Base-by-base conservation (phyloP, 2,888 invertebrate genomes). In the Cheilosia soror region DNA sequence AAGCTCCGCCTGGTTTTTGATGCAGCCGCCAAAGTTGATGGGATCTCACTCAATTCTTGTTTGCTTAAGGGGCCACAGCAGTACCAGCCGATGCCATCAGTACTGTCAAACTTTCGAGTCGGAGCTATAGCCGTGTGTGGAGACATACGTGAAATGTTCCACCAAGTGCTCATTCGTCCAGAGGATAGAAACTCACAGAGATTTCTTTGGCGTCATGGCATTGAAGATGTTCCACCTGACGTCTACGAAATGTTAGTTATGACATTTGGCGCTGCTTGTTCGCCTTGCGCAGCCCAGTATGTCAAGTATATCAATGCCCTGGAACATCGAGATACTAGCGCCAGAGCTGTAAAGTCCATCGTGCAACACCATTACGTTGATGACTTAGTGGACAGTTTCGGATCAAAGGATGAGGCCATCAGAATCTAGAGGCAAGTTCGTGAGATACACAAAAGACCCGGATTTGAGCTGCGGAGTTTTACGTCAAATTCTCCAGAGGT, bases 31-130 rank as follows among this genome's bases (percentile, higher is more conserved):
- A 87, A 73, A 29, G 87, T 76, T 3, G 37, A 88, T 15, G 90
- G 89, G 5, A 42, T 87, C 2, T 88, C 87, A n/a, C 68, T 90
- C 20, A 90, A 90, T 73, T 88, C 88, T 20, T 33, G 80, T 9
- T 68, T 91, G 9, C 65, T 90, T 4, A 85, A 87, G 15, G 90
- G 90, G 1, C 90, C 91, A 2, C 90, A 90, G 69, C 66, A 90
- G 7, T 87, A 90, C 4, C 82, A 88, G 13, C 87, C 90, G 4
- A 75, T 92, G 51, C 82, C 89, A 2, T 90, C 90, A 2, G 89
- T 91, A 1, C 73, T 91, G 44, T 88, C 90, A 79, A 88, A 90
- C 2, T 92, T 92, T 85, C 86, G 91, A 13, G 89, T 89, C 86
- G 79, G 89, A 33, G 82, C 66, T 49, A 80, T 90, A 13, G 91